phyloP scores from a whole-genome alignment of 2,888 invertebrate genomes.

The Ichneumoninae sp. region DNA sequence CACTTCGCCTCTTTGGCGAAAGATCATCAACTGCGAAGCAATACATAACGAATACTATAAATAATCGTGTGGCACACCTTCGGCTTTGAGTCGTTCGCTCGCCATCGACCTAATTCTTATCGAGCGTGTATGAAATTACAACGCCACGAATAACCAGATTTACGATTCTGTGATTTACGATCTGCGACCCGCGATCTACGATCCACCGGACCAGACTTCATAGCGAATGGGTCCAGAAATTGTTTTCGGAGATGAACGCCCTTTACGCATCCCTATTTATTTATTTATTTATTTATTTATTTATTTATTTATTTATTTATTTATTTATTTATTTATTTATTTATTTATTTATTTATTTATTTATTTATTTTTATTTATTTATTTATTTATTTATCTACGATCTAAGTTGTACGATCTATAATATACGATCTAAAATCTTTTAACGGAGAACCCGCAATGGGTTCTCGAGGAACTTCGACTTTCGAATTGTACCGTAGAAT shows the following conservation, averaged over 20 bases:
- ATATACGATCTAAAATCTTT: slow-evolving; percentile 24
- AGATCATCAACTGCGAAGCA: neutral
- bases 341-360: too few relatives aligned
- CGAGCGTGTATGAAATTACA: slow-evolving; percentile 53
- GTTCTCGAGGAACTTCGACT: slow-evolving; percentile 59
- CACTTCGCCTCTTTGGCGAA: slow-evolving; percentile 5
- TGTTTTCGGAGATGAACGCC: too few relatives aligned
- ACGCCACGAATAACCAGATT: slow-evolving; percentile 33
- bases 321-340: too few relatives aligned
- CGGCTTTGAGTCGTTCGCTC: slow-evolving; percentile 22
- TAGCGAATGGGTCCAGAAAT: too few relatives aligned
- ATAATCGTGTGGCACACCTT: slow-evolving; percentile 14
- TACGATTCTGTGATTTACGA: slow-evolving; percentile 45
- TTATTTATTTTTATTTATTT: too few relatives aligned
- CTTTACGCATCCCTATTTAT: too few relatives aligned
- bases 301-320: too few relatives aligned
- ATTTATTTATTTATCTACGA: too few relatives aligned
- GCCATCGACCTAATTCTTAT: slow-evolving; percentile 60
- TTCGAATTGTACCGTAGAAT: slow-evolving; percentile 49
- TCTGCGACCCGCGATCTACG: neutral
- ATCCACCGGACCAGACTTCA: too few relatives aligned
- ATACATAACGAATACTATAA: neutral
- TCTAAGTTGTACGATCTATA: too few relatives aligned
- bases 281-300: too few relatives aligned
- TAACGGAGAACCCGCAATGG: slow-evolving; percentile 14